Base-by-base conservation (phyloP, 1,140 invertebrate species). In the Cataglyphis hispanica region DNA sequence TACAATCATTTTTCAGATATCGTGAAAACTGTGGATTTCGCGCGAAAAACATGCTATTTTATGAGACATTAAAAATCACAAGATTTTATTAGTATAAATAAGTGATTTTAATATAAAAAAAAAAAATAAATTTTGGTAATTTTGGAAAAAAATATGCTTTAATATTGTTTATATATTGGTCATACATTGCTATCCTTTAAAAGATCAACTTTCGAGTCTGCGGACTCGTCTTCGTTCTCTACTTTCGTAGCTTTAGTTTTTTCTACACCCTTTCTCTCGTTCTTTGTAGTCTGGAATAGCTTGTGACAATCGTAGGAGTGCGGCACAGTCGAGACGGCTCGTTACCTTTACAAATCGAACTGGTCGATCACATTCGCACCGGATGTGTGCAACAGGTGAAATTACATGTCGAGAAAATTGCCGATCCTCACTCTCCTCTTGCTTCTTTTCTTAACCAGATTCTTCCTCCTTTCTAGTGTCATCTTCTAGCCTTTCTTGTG, bases 391-490 rank as follows among this genome's bases (percentile, higher is more conserved):
- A 92, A 91, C 92, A 91, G 90, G 92, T 92, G 92, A 92, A 92
- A 93, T 93, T 93, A 91, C 89, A 91, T 86, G 87, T 89, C 90
- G 84, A 91, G 91, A 90, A 93, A 93, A 93, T 93, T 90, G 88
- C 90, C 86, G 78, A 88, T 89, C 88, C 50, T 83, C 85, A 56
- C 67, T 81, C 78, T 72, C 75, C 76, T 84, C 53, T 77, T 25
- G 27, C 31, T 5, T 40, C 27, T 25, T 19, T 53, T 40, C 56
- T 37, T 37, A 27, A 61, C 22, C 31, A 27, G 50, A 53, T 46
- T 80, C 53, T 60, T 61, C 19, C 74, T 77, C 13, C n/a, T 70
- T 66, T 61, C 67, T 61, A 83, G 0, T 46, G 0, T 46, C 67
- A 25, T 16, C 25, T n/a, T n/a, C n/a, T n/a, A n/a, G n/a, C n/a